Evolutionary conservation across 2,113 vertebrate genomes (phyloP), one percentile per base, ranked within the genome.

Genomic region (Struthio camelus): DNA sequence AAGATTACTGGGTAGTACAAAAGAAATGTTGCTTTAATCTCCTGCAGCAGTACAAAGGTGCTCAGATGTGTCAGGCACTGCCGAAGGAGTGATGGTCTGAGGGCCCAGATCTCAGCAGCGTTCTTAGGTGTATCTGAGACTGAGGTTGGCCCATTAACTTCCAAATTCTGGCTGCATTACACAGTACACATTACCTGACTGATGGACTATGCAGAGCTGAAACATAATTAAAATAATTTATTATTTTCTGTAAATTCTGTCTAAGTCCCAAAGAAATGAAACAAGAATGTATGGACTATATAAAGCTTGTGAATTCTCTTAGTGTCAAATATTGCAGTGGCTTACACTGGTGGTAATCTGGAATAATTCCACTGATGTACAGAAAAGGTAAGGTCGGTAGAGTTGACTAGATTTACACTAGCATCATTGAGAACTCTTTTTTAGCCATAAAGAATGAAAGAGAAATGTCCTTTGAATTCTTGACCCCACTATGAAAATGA

Each of bases 21-120:
- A 97, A 97, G 95, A 97, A 97, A 95, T 95, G 96, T 95, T 85
- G 94, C 91, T 95, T 94, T 97, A 95, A 97, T 97, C 93, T 97
- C 80, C 85, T 19, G 75, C 28, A 9, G 91, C 75, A 65, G 61
- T 28, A 32, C 38, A 54, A 90, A 84, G 76, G 89, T 72, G 88
- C 87, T 72, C 2, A 1, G 77, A 54, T 91, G 94, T 94, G 93
- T 95, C 93, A 93, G 94, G 42, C 28, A 4, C 70, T 67, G 89
- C 70, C 89, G 81, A 58, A 95, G 92, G 91, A 97, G 36, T 92
- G 94, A 97, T 97, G 90, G 89, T 75, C 44, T 61, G 13, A 36
- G 27, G 27, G 48, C 22, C 65, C 51, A 71, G 89, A 48, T n/a
- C 92, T 85, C 87, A 58, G 10, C 46, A 53, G 50, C 79, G 70